These are phyloP conservation scores for Itoplectis maculator DNA, from an alignment of 2,888 invertebrate species.

Conservation along the genomic window DNA sequence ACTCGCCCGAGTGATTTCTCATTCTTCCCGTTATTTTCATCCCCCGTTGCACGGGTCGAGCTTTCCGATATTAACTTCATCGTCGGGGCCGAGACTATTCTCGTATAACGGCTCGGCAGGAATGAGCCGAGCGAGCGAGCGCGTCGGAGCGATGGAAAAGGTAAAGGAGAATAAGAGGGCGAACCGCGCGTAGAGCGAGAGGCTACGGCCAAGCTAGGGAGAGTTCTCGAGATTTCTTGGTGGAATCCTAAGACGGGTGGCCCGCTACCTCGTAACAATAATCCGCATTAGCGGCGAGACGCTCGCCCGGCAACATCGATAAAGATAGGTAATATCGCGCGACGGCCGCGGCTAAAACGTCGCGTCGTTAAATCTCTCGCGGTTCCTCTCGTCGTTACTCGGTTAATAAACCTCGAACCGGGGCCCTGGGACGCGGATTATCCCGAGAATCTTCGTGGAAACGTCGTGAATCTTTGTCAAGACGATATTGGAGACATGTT, in stretches of 20 bases:
- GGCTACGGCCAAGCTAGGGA: not conserved
- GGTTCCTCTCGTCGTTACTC: slow-evolving; percentile 69
- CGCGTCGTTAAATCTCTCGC: slow-evolving; percentile 70
- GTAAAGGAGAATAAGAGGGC: not conserved
- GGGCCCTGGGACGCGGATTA: slow-evolving; percentile 56
- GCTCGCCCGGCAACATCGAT: slow-evolving; percentile 65
- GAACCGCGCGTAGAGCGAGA: too few relatives aligned
- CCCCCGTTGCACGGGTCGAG: not conserved
- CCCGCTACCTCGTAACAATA: slow-evolving; percentile 29
- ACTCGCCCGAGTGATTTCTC: slow-evolving; percentile 33
- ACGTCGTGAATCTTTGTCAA: not conserved
- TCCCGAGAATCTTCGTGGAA: slow-evolving; percentile 11
- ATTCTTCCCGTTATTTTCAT: slow-evolving; percentile 36
- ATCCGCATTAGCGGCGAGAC: slow-evolving; percentile 34
- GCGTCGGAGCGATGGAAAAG: not conserved
- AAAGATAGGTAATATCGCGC: slow-evolving; percentile 71
- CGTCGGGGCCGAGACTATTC: slow-evolving; percentile 2
- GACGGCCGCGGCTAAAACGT: slow-evolving; percentile 51
- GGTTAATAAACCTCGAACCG: slow-evolving; percentile 69
- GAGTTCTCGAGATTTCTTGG: slow-evolving; percentile 13
- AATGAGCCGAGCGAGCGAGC: not conserved
- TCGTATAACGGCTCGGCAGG: slow-evolving; percentile 12
- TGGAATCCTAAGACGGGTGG: slow-evolving; percentile 3
- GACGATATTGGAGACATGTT: not conserved
- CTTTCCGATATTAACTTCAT: slow-evolving; percentile 36